A percentile compares a stretch with the other conserved stretches of the same genome.
These are phyloP conservation scores for Agrochola lota DNA, from an alignment of 2,888 invertebrate genomes.

Conservation along the genomic window DNA sequence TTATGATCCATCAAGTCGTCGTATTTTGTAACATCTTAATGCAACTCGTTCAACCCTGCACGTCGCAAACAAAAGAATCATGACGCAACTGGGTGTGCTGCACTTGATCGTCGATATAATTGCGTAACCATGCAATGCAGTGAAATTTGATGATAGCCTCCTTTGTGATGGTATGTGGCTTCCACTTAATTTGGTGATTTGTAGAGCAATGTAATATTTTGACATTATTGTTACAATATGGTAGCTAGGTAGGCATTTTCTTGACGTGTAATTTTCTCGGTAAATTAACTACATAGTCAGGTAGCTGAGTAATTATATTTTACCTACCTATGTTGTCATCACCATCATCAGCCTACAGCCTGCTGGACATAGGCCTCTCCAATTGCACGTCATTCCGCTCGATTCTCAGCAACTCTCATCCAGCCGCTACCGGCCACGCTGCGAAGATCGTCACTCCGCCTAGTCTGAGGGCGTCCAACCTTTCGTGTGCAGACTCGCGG, in stretches of 20 bases:
- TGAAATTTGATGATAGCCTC: constrained; percentile 63
- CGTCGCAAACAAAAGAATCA: constrained; percentile 42
- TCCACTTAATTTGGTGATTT: constrained; percentile 39
- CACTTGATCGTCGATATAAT: constrained; percentile 52
- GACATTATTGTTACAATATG: not conserved
- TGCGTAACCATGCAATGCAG: constrained; percentile 46
- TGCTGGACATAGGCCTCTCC: too few relatives aligned
- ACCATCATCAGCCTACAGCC: too few relatives aligned
- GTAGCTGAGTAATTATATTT: not conserved
- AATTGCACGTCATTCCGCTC: too few relatives aligned
- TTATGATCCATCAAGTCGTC: not conserved
- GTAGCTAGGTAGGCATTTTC: not conserved
- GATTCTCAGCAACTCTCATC: too few relatives aligned
- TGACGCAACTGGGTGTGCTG: constrained; percentile 56
- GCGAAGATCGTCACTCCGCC: too few relatives aligned
- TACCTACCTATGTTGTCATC: too few relatives aligned
- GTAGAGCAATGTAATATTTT: constrained; percentile 18
- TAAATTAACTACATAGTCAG: not conserved
- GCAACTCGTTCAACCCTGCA: constrained; percentile 48
- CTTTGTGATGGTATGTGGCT: constrained; percentile 30
- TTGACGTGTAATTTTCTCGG: not conserved
- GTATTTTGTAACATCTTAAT: not conserved
- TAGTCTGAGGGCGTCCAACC: not conserved
- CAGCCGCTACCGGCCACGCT: not conserved
- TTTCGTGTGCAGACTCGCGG: too few relatives aligned